These are phyloP conservation scores for Pluvialis apricaria DNA, from an alignment of 2,113 vertebrate genomes.

Conservation along the genomic window DNA sequence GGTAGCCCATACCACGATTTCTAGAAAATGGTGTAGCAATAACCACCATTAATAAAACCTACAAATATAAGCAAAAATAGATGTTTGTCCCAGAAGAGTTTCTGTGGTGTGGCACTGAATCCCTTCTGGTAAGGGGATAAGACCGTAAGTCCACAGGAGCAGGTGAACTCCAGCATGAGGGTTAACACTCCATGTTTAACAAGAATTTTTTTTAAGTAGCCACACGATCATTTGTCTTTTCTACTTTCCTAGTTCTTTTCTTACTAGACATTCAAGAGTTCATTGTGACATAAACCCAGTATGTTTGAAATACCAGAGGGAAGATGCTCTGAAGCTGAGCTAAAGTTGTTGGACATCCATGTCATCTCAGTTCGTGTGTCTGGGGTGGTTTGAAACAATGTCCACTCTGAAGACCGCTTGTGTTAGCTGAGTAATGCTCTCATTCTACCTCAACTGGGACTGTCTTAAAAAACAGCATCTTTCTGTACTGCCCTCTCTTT, in stretches of 20 bases:
- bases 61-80: background rate
- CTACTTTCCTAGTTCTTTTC: background rate
- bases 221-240: background rate
- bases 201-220: background rate
- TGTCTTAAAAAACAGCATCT: background rate
- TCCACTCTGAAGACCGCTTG: background rate
- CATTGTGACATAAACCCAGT: background rate
- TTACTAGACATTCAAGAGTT: background rate
- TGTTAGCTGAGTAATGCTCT: background rate
- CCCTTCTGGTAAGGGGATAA: background rate
- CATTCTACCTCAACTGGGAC: background rate
- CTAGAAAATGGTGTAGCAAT: background rate
- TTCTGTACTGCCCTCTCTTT: background rate
- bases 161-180: background rate
- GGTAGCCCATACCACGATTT: background rate
- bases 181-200: background rate
- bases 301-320: background rate
- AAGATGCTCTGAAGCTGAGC: background rate
- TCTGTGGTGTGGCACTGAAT: background rate
- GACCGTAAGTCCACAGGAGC: background rate
- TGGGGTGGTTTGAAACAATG: background rate
- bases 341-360: background rate
- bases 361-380: background rate
- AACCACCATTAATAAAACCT: background rate
- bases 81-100: background rate